A percentile compares a stretch with the other conserved stretches of the same genome.
phyloP scores from a whole-genome alignment of 2,888 invertebrate genomes.

The Cephus sareptanus region DNA sequence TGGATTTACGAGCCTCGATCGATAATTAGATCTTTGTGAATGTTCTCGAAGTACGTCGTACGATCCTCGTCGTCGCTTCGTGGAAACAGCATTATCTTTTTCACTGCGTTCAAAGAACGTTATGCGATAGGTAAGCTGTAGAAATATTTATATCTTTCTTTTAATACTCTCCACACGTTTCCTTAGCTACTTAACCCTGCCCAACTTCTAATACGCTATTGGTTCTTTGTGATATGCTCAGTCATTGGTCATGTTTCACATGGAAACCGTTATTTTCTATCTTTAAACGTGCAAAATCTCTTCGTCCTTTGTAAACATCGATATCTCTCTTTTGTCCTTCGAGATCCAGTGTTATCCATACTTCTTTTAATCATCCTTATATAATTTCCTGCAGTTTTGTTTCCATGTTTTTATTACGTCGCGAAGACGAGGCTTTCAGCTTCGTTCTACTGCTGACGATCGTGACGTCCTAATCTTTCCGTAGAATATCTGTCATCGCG shows the following conservation, averaged over 20 bases:
- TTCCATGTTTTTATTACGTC: neutral
- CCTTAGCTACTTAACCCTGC: neutral
- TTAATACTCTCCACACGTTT: neutral
- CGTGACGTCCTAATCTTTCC: neutral
- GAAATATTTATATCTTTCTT: neutral
- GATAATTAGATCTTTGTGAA: neutral
- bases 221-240: constrained; percentile 40
- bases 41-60: neutral
- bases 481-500: neutral
- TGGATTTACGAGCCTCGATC: neutral
- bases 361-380: neutral
- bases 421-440: neutral
- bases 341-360: neutral
- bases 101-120: neutral
- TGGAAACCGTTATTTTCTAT: neutral
- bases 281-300: neutral
- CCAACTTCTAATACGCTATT: constrained; percentile 20
- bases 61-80: neutral
- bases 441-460: neutral
- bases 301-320: neutral
- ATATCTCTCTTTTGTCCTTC: neutral
- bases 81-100: neutral
- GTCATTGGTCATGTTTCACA: constrained; percentile 36
- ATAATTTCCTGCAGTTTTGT: constrained; percentile 12
- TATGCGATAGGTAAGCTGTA: neutral